Base-by-base conservation (phyloP, 2,113 vertebrate genomes). In the Ceratotherium simum region DNA sequence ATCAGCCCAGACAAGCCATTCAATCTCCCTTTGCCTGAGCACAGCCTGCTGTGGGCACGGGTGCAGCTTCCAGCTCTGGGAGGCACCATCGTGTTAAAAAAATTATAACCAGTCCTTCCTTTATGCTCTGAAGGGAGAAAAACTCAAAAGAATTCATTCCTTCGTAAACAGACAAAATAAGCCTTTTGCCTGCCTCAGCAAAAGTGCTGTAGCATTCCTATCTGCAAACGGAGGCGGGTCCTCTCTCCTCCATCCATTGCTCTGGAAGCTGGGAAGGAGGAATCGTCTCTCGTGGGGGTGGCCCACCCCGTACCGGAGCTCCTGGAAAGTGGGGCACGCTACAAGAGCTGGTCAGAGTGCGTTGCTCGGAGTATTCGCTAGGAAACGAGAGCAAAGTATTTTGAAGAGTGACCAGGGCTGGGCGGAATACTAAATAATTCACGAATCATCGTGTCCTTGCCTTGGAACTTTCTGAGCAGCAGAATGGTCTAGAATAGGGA, bases 241-340 rank as follows among this genome's bases (percentile, higher is more conserved):
- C 0, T 1, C 17, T 18, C 39, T 2, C 60, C n/a, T 2, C 0
- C 8, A 3, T 1, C 27, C 42, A 20, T 20, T 2, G 29, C 6
- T 20, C 39, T 14, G 31, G 10, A 25, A 23, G 36, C 36, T 1
- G 2, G 12, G 67, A 8, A 39, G 13, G 2, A 17, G 0, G 27
- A 18, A 8, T 13, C 0, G n/a, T 8, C 33, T 67, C 62, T 11
- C 4, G 0, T 1, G 39, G 65, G 54, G 5, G 3, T 0, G 8
- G 29, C n/a, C 17, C 5, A 1, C 27, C 3, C 0, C 1, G 20
- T 13, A 10, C 5, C 64, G 21, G 33, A 36, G 54, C 60, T 31
- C 21, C 8, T 7, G 51, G 58, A 13, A n/a, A 54, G 72, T 8
- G 12, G 36, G 17, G 33, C 20, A 0, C 8, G 2, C 33, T 3